Conservation (phyloP, 1,140 invertebrate species). For the Lucilia sericata region DNA sequence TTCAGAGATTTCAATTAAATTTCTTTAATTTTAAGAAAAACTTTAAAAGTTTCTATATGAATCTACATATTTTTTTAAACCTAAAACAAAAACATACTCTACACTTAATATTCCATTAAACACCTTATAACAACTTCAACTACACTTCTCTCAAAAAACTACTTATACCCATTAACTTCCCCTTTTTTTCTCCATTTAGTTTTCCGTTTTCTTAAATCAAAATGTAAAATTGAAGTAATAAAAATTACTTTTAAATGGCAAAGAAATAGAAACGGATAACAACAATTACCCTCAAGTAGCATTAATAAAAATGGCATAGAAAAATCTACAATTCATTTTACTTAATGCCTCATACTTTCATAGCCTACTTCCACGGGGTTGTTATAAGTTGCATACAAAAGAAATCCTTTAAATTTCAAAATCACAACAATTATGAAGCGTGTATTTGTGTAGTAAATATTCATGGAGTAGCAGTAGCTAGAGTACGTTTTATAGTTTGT, state of each 20-base stretch:
- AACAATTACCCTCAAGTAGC: constrained; percentile 39
- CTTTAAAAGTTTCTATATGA: no score
- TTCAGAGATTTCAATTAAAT: no score
- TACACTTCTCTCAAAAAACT: no score
- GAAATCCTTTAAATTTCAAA: constrained; percentile 24
- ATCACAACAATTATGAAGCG: constrained; percentile 17
- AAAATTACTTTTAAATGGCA: constrained; percentile 22
- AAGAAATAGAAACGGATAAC: constrained; percentile 40
- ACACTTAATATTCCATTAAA: no score
- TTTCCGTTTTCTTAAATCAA: no score
- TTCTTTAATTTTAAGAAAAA: no score
- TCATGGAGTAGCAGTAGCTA: background rate
- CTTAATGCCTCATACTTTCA: background rate
- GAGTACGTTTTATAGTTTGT: background rate
- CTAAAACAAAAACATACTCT: no score
- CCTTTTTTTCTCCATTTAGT: no score
- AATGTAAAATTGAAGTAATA: constrained; percentile 22
- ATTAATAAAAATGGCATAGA: background rate
- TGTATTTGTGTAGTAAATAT: background rate
- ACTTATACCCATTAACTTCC: no score
- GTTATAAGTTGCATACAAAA: background rate
- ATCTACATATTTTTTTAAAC: no score
- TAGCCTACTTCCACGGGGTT: background rate
- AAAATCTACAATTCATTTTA: background rate
- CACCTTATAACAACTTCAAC: no score